Evolutionary conservation across 2,113 vertebrate species (phyloP), one percentile per base, ranked within the genome.

Genomic region (Campylomormyrus numenius): DNA sequence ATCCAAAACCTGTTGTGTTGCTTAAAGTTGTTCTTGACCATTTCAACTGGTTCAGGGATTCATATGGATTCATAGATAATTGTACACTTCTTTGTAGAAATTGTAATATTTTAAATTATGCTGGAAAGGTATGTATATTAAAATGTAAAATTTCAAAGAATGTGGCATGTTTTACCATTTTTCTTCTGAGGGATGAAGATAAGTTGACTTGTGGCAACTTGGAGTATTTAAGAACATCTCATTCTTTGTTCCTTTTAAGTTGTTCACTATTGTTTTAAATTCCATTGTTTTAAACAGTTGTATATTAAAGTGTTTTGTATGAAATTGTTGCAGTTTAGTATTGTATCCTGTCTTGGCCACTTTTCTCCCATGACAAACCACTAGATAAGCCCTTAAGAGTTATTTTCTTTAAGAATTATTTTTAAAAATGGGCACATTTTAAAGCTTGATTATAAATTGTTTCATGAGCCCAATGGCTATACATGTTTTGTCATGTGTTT

Each of bases 301-400:
- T 96, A 95, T 93, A 96, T 96, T 96, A 96, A 96, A 96, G 95
- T 94, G 94, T 96, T 96, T 96, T 96, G 94, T 96, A 96, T 95
- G 35, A 94, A 94, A 94, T 42, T 86, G 94, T 66, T 5, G 84
- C 66, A 84, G 39, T 90, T 90, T n/a, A 87, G 49, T 91, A 86
- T 91, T 85, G 66, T 90, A 45, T 90, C 83, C 42, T 15, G 31
- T 17, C 83, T 48, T 48, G 6, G 17, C 19, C 8, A 19, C 42
- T 46, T 46, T 46, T n/a, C 83, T 48, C 83, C 21, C 7, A 11
- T 24, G 9, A 46, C 19, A 48, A 24, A 24, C 24, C 19, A 48
- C n/a, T 48, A 46, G 62, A 70, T 31, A 11, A 85, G 24, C 3
- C 24, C 39, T 48, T 11, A 24, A 85, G 19, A 9, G 13, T 83